Conservation (phyloP, 2,113 vertebrate species). For the Python bivittatus region DNA sequence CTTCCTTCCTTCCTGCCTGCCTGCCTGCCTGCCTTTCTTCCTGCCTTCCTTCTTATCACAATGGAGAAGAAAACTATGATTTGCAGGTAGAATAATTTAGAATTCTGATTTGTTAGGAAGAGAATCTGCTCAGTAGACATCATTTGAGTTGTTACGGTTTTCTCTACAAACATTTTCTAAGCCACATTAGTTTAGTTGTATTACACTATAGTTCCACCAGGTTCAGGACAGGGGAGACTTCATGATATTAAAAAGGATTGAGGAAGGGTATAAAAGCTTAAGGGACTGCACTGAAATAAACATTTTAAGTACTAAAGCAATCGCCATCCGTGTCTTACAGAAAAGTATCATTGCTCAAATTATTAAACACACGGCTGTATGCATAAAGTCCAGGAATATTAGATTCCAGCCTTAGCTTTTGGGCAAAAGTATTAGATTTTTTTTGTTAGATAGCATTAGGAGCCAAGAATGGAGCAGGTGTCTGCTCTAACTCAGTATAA, state of each 20-base stretch:
- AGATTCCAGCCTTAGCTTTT: neutral
- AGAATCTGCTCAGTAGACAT: neutral
- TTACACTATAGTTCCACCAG: neutral
- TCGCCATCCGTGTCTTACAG: neutral
- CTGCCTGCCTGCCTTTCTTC: rapidly evolving
- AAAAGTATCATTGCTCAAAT: neutral
- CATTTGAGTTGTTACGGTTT: neutral
- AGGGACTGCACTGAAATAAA: neutral
- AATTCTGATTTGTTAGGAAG: neutral
- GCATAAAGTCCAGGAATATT: neutral
- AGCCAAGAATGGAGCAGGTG: neutral
- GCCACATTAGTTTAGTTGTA: neutral
- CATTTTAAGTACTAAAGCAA: neutral
- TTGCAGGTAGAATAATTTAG: neutral
- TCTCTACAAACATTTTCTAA: neutral
- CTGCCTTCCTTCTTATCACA: neutral
- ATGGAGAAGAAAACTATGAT: neutral
- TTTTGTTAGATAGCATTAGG: neutral
- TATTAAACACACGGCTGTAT: neutral
- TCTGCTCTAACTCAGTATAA: neutral
- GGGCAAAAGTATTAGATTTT: neutral
- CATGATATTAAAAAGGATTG: neutral
- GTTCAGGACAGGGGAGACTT: neutral
- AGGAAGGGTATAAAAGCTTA: neutral
- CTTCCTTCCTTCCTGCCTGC: neutral